Evolutionary conservation across 2,888 invertebrate genomes (phyloP).

Genomic region (Conchocele bisecta): DNA sequence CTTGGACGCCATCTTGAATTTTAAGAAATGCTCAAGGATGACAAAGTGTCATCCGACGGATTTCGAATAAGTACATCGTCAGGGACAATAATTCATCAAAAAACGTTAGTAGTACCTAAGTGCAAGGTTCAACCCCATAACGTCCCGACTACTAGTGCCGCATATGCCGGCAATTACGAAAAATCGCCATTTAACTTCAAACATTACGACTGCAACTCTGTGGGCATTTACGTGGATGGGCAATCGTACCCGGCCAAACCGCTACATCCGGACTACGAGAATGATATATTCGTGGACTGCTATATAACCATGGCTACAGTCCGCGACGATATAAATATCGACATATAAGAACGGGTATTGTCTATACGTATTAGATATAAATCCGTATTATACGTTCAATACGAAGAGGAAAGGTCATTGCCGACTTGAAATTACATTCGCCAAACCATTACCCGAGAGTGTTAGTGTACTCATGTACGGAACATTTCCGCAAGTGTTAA

Average conservation of each 20-base stretch:
- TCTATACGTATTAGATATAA: slow-evolving; percentile 10
- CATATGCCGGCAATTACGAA: slow-evolving; percentile 16
- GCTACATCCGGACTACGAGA: slow-evolving; percentile 19
- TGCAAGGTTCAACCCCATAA: too few relatives aligned
- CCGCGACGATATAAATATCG: background rate
- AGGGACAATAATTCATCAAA: too few relatives aligned
- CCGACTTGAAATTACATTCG: slow-evolving; percentile 20
- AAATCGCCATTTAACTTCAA: slow-evolving; percentile 34
- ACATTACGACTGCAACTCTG: slow-evolving; percentile 30
- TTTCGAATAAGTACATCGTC: too few relatives aligned
- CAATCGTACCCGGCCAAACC: slow-evolving; percentile 16
- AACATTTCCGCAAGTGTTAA: too few relatives aligned
- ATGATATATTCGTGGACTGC: slow-evolving; percentile 6
- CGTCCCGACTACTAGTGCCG: too few relatives aligned
- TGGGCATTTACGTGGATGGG: slow-evolving; percentile 15
- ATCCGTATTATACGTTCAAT: slow-evolving; percentile 11
- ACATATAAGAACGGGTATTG: slow-evolving; percentile 15
- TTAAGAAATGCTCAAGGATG: too few relatives aligned
- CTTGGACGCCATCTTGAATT: too few relatives aligned
- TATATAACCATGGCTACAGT: slow-evolving; percentile 4
- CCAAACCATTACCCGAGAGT: too few relatives aligned
- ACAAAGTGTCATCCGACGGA: too few relatives aligned
- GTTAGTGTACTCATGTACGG: too few relatives aligned
- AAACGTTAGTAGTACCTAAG: too few relatives aligned
- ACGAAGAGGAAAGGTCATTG: slow-evolving; percentile 25